These are phyloP conservation scores for Lepisosteus oculatus DNA, from an alignment of 2,113 vertebrate genomes.

Conservation along the genomic window DNA sequence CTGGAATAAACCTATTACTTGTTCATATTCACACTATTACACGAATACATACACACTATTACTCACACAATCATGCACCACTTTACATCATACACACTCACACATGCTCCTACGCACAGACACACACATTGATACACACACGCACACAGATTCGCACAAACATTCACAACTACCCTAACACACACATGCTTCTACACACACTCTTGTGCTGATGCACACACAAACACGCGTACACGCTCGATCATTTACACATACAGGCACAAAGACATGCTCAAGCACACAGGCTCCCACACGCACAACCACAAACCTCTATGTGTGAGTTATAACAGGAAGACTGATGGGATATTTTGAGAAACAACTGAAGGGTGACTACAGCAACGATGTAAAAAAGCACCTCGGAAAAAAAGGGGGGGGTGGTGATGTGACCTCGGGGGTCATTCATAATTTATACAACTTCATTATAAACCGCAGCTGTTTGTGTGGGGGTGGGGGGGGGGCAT, in stretches of 20 bases:
- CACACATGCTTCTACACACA: background rate
- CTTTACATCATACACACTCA: background rate
- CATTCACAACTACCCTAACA: background rate
- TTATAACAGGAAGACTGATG: background rate
- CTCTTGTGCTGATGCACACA: background rate
- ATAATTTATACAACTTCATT: no score
- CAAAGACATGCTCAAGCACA: background rate
- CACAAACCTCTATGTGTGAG: background rate
- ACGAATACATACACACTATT: background rate
- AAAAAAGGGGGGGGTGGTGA: no score
- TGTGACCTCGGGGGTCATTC: background rate
- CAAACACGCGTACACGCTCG: background rate
- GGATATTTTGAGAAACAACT: background rate
- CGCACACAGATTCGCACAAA: background rate
- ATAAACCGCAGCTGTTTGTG: slow-evolving; percentile 13
- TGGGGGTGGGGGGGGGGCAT: slow-evolving; percentile 25
- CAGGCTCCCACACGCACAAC: background rate
- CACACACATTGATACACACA: background rate
- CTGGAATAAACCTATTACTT: no score
- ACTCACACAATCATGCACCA: background rate
- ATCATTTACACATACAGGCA: background rate
- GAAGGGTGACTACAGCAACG: no score
- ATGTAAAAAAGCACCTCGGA: no score
- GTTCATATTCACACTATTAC: background rate
- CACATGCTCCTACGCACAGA: background rate